Conservation (phyloP, 1,140 invertebrate species). For the Euura saliciscinereae region DNA sequence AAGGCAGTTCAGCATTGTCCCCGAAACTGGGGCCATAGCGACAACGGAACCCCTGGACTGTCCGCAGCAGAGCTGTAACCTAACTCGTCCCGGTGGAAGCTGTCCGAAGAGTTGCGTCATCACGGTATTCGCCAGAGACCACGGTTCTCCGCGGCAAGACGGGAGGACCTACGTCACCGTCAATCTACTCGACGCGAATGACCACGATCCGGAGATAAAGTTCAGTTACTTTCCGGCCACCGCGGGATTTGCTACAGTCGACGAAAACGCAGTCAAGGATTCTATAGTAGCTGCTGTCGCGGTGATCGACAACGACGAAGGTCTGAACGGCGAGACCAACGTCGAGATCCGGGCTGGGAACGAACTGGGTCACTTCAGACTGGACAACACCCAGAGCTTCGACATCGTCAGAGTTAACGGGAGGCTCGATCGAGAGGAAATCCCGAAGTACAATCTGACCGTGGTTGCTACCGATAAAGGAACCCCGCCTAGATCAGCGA, state of each 20-base stretch:
- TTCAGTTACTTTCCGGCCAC: conserved; percentile 88
- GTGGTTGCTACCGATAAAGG: conserved; percentile 91
- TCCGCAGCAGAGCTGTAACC: conserved; percentile 71
- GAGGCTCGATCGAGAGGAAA: conserved; percentile 89
- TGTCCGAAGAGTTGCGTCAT: conserved; percentile 92
- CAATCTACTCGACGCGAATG: conserved; percentile 91
- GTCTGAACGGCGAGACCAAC: conserved; percentile 85
- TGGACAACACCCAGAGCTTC: conserved; percentile 83
- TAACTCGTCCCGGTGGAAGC: conserved; percentile 56
- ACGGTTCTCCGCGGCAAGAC: conserved; percentile 87
- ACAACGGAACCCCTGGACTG: conserved; percentile 82
- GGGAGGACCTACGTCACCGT: conserved; percentile 94
- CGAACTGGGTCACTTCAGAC: conserved; percentile 86
- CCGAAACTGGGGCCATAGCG: conserved; percentile 84
- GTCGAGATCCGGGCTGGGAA: conserved; percentile 88
- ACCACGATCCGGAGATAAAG: conserved; percentile 91
- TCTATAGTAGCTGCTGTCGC: conserved; percentile 93
- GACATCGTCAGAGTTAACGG: conserved; percentile 92
- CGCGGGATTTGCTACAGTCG: conserved; percentile 85
- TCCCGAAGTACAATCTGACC: conserved; percentile 90
- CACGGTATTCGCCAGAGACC: conserved; percentile 91
- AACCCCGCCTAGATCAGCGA: conserved; percentile 80
- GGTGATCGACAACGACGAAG: conserved; percentile 89
- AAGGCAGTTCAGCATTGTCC: conserved; percentile 86
- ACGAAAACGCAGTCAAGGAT: conserved; percentile 90